Conservation (phyloP, 2,888 invertebrate species). For the Phyllotreta cruciferae region DNA sequence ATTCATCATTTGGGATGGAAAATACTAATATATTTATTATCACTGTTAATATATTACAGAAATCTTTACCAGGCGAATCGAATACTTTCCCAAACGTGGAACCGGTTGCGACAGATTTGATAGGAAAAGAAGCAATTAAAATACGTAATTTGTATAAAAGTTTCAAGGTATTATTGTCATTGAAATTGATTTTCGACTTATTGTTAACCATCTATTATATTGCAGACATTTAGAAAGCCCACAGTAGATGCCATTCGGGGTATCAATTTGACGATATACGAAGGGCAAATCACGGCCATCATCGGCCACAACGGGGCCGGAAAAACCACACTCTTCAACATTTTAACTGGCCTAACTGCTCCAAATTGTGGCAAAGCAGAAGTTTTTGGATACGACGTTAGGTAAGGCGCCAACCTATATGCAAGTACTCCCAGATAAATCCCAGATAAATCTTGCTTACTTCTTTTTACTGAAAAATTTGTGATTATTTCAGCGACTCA, state of each 20-base stretch:
- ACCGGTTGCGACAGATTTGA: conserved; percentile 74
- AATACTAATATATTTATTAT: conserved; percentile 6
- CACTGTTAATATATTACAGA: conserved; percentile 40
- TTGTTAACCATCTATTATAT: conserved; percentile 55
- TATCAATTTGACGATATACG: conserved; percentile 82
- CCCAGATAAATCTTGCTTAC: too few species aligned
- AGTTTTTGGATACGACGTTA: conserved; percentile 77
- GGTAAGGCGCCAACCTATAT: conserved; percentile 56
- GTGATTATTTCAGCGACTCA: conserved; percentile 65
- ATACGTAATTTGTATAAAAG: conserved; percentile 78
- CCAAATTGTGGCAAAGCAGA: conserved; percentile 77
- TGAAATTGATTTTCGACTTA: not conserved
- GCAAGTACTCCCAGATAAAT: too few species aligned
- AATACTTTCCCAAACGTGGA: conserved; percentile 71
- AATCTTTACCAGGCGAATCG: conserved; percentile 55
- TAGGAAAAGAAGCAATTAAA: conserved; percentile 76
- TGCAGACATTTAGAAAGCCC: conserved; percentile 71
- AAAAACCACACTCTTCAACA: conserved; percentile 86
- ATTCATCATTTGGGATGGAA: not conserved
- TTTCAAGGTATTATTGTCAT: conserved; percentile 63
- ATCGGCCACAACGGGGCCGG: conserved; percentile 89
- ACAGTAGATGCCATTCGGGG: conserved; percentile 78
- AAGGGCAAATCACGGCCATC: conserved; percentile 86
- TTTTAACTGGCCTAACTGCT: conserved; percentile 80
- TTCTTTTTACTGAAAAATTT: too few species aligned